Evolutionary conservation across 2,888 invertebrate species (phyloP), one percentile per base, ranked within the genome.

Genomic region (Caenorhabditis wallacei): DNA sequence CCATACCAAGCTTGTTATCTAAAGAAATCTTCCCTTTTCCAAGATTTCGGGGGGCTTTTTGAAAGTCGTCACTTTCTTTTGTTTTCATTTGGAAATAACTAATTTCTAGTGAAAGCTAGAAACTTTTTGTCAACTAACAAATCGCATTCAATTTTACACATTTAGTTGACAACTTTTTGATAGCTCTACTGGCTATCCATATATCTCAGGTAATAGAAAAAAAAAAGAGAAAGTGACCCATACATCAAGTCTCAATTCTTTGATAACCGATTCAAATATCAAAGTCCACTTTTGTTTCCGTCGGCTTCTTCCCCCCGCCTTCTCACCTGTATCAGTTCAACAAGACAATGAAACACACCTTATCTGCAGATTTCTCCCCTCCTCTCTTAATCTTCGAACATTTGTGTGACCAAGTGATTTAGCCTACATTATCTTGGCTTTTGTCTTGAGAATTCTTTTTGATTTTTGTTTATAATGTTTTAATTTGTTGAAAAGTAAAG

Each of bases 1-100:
- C 61, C 61, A 63, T 24, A 18, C 46, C 46, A 63, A 63, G 61
- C 61, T 63, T 63, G 61, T 63, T 63, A 63, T 63, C 61, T 40
- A 2, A 10, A 20, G 2, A 20, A 61, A 40, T 16, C 43, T 30
- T 30, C 30, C 30, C 30, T 30, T 30, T 43, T 43, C 43, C 16
- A 43, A 4, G 37, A 37, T 37, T 37, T 37, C 37, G 7, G 7
- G 10, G 37, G 37, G 7, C 4, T 37, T 37, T 37, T 37, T 37
- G n/a, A n/a, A n/a, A n/a, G n/a, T n/a, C n/a, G n/a, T n/a, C n/a
- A n/a, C n/a, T n/a, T n/a, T n/a, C n/a, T n/a, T n/a, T n/a, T n/a
- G n/a, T n/a, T n/a, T n/a, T n/a, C n/a, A n/a, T n/a, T n/a, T n/a
- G n/a, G n/a, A n/a, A n/a, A n/a, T n/a, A n/a, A n/a, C n/a, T n/a